phyloP scores from a whole-genome alignment of 2,888 invertebrate species.

The Melinaea marsaeus region DNA sequence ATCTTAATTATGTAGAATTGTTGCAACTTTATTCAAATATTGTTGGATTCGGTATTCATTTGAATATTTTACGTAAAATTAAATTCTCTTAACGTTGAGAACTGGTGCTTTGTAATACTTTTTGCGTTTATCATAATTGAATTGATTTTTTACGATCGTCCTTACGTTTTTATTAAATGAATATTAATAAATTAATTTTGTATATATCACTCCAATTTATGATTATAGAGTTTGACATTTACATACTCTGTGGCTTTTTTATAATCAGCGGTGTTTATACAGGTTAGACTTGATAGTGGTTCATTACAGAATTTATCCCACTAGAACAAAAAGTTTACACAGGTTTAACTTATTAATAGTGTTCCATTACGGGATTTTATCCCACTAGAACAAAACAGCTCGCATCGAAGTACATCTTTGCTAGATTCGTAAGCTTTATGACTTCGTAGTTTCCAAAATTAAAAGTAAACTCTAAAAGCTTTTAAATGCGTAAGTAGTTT shows the following conservation, averaged over 20 bases:
- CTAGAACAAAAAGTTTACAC: too few relatives aligned
- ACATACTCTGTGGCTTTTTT: not conserved
- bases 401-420: not conserved
- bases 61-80: conserved; percentile 1
- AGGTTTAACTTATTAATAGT: too few relatives aligned
- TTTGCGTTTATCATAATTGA: conserved; percentile 4
- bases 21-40: conserved; percentile 4
- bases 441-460: not conserved
- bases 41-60: conserved; percentile 1
- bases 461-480: conserved; percentile 3
- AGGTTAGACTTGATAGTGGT: not conserved
- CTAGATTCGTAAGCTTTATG: not conserved
- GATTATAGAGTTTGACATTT: not conserved
- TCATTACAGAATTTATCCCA: too few relatives aligned
- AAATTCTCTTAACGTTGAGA: not conserved
- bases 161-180: not conserved
- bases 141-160: conserved; percentile 1
- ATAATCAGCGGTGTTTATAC: not conserved
- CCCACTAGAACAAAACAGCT: not conserved
- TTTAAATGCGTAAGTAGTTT: not conserved
- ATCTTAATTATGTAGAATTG: not conserved
- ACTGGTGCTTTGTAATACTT: not conserved
- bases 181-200: conserved; percentile 1
- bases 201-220: not conserved
- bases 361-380: not conserved